A percentile compares a stretch with the other conserved stretches of the same genome.
phyloP scores from a whole-genome alignment of 2,888 invertebrate species.

The Hydroisotoma schaefferi region DNA sequence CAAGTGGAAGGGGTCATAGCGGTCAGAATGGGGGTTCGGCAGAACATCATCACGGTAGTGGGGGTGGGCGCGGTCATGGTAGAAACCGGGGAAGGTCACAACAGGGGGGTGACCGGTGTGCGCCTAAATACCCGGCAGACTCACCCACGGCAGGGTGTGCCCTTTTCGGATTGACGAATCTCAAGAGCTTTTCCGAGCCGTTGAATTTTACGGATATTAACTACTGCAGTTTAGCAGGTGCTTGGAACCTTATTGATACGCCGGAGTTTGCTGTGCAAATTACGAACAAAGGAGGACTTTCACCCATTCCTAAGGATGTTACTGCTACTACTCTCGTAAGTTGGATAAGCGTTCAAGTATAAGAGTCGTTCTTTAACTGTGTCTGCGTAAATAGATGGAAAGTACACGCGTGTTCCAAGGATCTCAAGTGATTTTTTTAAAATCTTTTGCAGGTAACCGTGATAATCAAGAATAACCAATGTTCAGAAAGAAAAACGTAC shows the following conservation, averaged over 20 bases:
- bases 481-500: constrained; percentile 47
- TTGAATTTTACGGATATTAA: constrained; percentile 41
- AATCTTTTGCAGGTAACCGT: constrained; percentile 43
- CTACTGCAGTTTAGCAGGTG: constrained; percentile 46
- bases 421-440: too few species aligned
- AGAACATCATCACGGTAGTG: constrained; percentile 8
- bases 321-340: constrained; percentile 48
- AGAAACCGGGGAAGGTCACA: constrained; percentile 16
- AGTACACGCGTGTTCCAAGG: too few species aligned
- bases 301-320: constrained; percentile 47
- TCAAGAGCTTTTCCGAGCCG: constrained; percentile 47
- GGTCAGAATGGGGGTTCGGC: constrained; percentile 6
- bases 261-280: constrained; percentile 48
- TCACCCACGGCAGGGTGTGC: constrained; percentile 43
- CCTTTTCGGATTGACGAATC: constrained; percentile 47
- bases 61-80: constrained; percentile 6
- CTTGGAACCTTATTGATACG: constrained; percentile 47
- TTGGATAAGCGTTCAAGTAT: too few species aligned
- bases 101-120: constrained; percentile 26
- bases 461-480: constrained; percentile 47
- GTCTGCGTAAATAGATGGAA: too few species aligned
- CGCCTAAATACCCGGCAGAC: constrained; percentile 28
- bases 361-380: too few species aligned
- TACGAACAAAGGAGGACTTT: constrained; percentile 47
- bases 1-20: constrained; percentile 9